A percentile compares a stretch with the other conserved stretches of the same genome.
phyloP scores from a whole-genome alignment of 1,140 invertebrate species.

The Leucophenga varia region DNA sequence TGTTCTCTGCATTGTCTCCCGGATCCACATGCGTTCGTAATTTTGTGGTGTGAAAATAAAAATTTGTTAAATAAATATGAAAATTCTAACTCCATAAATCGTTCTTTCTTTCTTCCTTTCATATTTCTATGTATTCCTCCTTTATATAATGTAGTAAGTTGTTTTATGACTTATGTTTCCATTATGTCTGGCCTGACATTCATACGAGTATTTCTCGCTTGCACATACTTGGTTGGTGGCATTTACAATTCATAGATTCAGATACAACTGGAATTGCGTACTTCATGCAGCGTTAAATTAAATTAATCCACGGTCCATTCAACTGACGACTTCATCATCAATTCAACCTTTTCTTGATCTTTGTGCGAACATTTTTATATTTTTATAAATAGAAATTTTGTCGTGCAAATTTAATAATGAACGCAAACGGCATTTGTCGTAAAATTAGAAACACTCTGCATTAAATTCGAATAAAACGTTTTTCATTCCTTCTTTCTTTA shows the following conservation, averaged over 20 bases:
- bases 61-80: constrained; percentile 45
- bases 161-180: no score
- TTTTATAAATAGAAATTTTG: no score
- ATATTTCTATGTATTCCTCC: no score
- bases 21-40: no score
- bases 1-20: constrained; percentile 43
- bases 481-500: constrained; percentile 6
- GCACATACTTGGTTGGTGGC: constrained; percentile 1
- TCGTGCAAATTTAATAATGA: constrained; percentile 28
- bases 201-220: no score
- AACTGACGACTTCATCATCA: constrained; percentile 41
- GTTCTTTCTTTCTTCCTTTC: no score
- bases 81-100: no score
- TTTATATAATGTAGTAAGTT: no score
- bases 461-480: constrained; percentile 51
- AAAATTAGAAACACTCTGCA: constrained; percentile 51
- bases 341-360: no score
- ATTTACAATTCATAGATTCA: no score
- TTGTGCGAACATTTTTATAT: no score
- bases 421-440: constrained; percentile 1
- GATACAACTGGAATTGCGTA: constrained; percentile 18
- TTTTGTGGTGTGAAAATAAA: constrained; percentile 47
- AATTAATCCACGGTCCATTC: constrained; percentile 49
- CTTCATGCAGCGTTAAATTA: constrained; percentile 46
- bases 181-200: no score